Evolutionary conservation across 2,113 vertebrate genomes (phyloP), one percentile per base, ranked within the genome.

Genomic region (Oriolus oriolus): DNA sequence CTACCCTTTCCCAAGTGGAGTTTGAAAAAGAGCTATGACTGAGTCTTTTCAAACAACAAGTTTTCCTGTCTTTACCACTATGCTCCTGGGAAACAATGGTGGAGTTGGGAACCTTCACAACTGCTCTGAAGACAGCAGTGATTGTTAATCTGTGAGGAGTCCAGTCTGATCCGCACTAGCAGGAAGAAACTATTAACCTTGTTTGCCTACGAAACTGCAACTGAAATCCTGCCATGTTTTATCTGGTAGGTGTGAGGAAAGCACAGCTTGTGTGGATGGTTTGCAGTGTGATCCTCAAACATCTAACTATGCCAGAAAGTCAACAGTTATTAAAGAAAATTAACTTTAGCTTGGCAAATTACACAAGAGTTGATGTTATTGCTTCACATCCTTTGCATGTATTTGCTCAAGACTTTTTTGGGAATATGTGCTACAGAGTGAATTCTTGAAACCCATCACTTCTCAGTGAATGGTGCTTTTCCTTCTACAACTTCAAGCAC

Each of bases 11-110:
- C 13, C 2, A 53, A 61, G 31, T 0, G 6, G 16, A 13, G 5
- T 31, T 69, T 61, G 19, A 47, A 30, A 53, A 60, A 22, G 33
- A 70, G 35, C 41, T 41, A 1, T 2, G 8, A 52, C 41, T 23
- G 77, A 54, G 18, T 8, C 63, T 63, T 70, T 63, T 12, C 26
- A 70, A 88, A 44, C 14, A 39, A 49, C 74, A 76, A 78, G 5
- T 6, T 23, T 3, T 77, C 20, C 20, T 56, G 65, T 44, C 42
- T n/a, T 83, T 26, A 52, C 44, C 61, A 24, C 53, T 9, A 3
- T 0, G 1, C 27, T 93, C 30, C 60, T 37, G 41, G 19, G 44
- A 79, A n/a, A 8, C 23, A 64, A 0, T 0, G 0, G 22, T 16
- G 52, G 61, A 49, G 7, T 10, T 71, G 22, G 57, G n/a, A 89